Percentiles rank a stretch among this genome's conserved stretches.
These are phyloP conservation scores for Asarcornis scutulata DNA, from an alignment of 2,113 vertebrate species.

Conservation along the genomic window DNA sequence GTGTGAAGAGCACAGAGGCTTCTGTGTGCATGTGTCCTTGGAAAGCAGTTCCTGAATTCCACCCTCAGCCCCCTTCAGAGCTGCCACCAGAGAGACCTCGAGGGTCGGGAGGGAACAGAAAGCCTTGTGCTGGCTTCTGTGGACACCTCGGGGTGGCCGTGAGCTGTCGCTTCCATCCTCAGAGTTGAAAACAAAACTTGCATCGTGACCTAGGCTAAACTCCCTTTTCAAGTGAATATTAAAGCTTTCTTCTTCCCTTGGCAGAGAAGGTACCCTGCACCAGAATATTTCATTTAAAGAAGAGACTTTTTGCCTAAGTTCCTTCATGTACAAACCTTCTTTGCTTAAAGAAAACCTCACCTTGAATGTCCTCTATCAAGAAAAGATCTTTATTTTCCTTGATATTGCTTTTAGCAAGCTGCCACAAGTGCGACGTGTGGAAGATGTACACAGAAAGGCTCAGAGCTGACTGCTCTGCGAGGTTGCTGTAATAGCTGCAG, in stretches of 20 bases:
- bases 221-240: neutral
- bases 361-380: neutral
- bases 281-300: neutral
- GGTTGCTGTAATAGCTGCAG: neutral
- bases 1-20: neutral
- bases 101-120: neutral
- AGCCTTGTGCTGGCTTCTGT: neutral
- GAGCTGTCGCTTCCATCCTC: neutral
- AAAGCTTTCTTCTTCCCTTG: neutral
- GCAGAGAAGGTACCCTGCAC: neutral
- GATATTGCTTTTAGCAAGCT: neutral
- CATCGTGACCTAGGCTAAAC: neutral
- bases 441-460: neutral
- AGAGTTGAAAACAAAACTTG: neutral
- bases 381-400: neutral
- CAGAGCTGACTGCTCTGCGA: neutral
- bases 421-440: neutral
- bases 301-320: neutral
- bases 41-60: neutral
- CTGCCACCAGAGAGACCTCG: neutral
- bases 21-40: neutral
- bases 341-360: neutral
- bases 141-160: too few species aligned
- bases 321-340: neutral
- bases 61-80: neutral